Evolutionary conservation across 2,113 vertebrate species (phyloP), one percentile per base, ranked within the genome.

Genomic region (Halcyon senegalensis): DNA sequence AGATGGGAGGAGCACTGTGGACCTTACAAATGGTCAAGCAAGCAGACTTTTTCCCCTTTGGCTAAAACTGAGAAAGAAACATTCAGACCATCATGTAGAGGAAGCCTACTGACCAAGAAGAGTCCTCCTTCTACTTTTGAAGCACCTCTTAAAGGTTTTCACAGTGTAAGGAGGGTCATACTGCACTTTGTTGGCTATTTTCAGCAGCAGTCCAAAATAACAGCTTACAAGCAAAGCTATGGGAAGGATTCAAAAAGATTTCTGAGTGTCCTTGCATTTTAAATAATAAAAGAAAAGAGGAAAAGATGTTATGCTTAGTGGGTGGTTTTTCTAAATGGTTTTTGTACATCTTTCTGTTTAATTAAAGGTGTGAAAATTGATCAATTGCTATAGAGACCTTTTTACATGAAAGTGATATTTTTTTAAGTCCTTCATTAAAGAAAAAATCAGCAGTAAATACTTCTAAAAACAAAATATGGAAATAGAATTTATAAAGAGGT

Each of bases 291-390:
- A 90, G 30, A 44, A 73, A 66, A 51, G 24, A 56, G 24, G 27
- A 27, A 53, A 72, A 44, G 16, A 39, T 8, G 28, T 64, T 78
- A 7, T 27, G 39, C 21, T 89, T 68, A 74, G 18, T 67, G 16
- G 14, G 9, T 82, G 30, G 75, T 63, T 76, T 9, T 27, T 37
- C 28, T 77, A 43, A 83, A 56, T 37, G 56, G 24, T 41, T 87
- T 75, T 72, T 67, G 14, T 41, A n/a, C 8, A 8, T 87, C 12
- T 51, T 63, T 68, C 50, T 90, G 18, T 69, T 95, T 89, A 84
- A 86, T 90, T 87, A 91, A 58, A 81, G 37, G 41, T 87, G 76
- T 90, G 76, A 86, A 83, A 93, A 84, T 84, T 35, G 35, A 67
- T 13, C 50, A 62, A 63, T 86, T 94, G 59, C 88, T 78, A 2